A percentile compares a stretch with the other conserved stretches of the same genome.
Conservation (phyloP, 2,113 vertebrate genomes). For the Lasiurus borealis region DNA sequence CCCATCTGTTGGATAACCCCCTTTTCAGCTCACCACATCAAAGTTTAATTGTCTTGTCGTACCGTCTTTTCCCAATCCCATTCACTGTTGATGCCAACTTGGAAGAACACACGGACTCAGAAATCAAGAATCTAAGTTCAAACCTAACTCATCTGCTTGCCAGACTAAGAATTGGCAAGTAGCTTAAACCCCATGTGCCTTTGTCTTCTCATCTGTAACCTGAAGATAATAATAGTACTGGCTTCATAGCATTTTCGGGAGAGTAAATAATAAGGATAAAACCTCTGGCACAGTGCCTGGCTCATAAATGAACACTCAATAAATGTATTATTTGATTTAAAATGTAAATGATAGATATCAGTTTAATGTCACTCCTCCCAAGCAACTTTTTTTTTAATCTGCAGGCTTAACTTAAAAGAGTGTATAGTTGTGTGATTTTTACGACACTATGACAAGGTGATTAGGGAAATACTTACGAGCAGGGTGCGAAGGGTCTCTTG, state of each 20-base stretch:
- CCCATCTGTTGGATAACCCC: background rate
- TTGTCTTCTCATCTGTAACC: background rate
- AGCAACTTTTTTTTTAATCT: conserved; percentile 29
- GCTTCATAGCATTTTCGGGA: background rate
- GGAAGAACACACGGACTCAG: background rate
- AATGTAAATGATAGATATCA: background rate
- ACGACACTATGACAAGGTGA: background rate
- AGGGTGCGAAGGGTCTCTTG: background rate
- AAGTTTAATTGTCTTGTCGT: background rate
- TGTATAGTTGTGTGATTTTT: background rate
- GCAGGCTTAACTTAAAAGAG: background rate
- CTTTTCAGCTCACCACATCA: background rate
- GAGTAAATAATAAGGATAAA: conserved; percentile 1
- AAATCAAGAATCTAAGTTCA: background rate
- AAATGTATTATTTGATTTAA: conserved; percentile 2
- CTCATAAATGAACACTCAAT: background rate
- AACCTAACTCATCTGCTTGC: background rate
- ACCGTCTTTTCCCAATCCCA: background rate
- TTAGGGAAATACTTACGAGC: background rate
- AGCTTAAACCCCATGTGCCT: background rate
- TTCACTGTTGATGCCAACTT: background rate
- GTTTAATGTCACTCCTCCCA: background rate
- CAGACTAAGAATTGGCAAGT: background rate
- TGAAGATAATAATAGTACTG: background rate
- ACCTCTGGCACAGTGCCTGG: background rate